Conservation (phyloP, 1,140 invertebrate species). For the Drosophila ogumai region DNA sequence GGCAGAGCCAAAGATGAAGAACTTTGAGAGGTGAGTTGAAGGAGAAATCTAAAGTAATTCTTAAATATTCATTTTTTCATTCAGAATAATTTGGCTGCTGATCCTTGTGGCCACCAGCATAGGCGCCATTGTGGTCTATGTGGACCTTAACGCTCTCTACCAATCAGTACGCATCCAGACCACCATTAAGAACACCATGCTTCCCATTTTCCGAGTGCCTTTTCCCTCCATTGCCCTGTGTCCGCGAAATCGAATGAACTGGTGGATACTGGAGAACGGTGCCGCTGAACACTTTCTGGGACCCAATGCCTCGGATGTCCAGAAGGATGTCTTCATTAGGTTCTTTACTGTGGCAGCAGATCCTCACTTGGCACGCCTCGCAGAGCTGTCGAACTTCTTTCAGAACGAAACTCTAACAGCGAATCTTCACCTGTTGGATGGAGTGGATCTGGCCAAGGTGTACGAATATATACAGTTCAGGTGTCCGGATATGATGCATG, state of each 20-base stretch:
- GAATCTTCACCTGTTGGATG: constrained; percentile 35
- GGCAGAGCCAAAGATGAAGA: constrained; percentile 55
- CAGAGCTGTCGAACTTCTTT: constrained; percentile 43
- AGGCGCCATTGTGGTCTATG: constrained; percentile 60
- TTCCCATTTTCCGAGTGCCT: constrained; percentile 56
- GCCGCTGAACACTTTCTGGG: constrained; percentile 62
- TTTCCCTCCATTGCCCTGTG: constrained; percentile 74
- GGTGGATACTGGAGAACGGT: constrained; percentile 34
- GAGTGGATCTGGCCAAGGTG: constrained; percentile 53
- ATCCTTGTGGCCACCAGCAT: constrained; percentile 63
- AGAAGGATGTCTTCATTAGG: constrained; percentile 50
- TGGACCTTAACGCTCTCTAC: constrained; percentile 63
- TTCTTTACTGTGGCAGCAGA: constrained; percentile 57
- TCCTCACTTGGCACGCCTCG: constrained; percentile 49
- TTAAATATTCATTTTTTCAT: neutral
- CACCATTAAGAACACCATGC: constrained; percentile 68
- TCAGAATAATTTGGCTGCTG: constrained; percentile 69
- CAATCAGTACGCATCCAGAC: constrained; percentile 62
- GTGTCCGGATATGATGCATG: constrained; percentile 52
- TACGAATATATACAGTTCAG: constrained; percentile 31
- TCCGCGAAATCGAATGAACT: constrained; percentile 60
- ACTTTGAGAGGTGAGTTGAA: constrained; percentile 63
- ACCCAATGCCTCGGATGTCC: constrained; percentile 24
- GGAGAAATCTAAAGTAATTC: neutral
- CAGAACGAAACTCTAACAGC: constrained; percentile 29